phyloP scores from a whole-genome alignment of 2,888 invertebrate genomes.

The Meta bourneti region DNA sequence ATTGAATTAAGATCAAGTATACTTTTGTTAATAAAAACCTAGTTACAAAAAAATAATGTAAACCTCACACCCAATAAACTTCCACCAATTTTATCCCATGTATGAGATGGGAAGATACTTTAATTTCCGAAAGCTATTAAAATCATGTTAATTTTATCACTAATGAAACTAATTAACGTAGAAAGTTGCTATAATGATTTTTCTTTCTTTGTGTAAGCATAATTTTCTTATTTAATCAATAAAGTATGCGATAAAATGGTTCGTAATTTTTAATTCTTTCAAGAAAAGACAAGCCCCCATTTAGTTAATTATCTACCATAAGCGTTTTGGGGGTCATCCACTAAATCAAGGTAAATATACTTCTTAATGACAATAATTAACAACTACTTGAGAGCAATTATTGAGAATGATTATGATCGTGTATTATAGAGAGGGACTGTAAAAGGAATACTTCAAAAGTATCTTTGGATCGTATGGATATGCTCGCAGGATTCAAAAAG shows the following conservation, averaged over 20 bases:
- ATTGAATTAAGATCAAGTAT: no score
- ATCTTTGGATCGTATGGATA: no score
- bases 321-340: not conserved
- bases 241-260: not conserved
- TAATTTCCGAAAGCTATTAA: not conserved
- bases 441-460: no score
- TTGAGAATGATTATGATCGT: not conserved
- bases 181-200: not conserved
- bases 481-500: no score
- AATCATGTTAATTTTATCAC: slow-evolving; percentile 1
- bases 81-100: not conserved
- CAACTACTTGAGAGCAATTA: not conserved
- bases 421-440: no score
- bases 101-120: not conserved
- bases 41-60: not conserved
- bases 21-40: no score
- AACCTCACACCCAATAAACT: not conserved
- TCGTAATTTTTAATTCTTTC: not conserved
- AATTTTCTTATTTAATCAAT: slow-evolving; percentile 1
- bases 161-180: not conserved
- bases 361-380: not conserved
- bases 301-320: not conserved
- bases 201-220: not conserved
- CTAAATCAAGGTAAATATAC: not conserved
- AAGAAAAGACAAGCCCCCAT: not conserved